Evolutionary conservation across 2,888 invertebrate genomes (phyloP).

Genomic region (Balanococcus diminutus): DNA sequence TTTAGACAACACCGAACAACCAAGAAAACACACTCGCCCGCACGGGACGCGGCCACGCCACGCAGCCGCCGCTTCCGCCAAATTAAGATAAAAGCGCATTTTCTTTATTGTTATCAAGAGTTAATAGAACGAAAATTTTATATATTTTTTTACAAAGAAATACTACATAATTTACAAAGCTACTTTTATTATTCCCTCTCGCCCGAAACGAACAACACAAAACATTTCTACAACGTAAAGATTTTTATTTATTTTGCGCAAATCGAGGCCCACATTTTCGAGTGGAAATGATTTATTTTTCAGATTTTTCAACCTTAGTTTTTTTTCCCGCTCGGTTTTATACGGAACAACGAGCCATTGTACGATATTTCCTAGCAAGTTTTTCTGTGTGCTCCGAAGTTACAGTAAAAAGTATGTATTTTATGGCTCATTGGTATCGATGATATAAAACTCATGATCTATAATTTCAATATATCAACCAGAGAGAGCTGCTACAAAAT

Average conservation of each 20-base stretch:
- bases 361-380: not conserved
- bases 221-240: not conserved
- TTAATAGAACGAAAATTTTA: slow-evolving; percentile 34
- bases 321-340: not conserved
- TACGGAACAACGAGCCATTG: not conserved
- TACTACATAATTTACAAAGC: slow-evolving; percentile 12
- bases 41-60: not conserved
- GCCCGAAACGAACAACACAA: not conserved
- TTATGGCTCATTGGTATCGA: slow-evolving; percentile 2
- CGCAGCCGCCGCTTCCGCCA: not conserved
- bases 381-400: not conserved
- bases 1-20: not conserved
- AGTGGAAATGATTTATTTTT: not conserved
- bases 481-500: not conserved
- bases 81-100: not conserved
- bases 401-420: not conserved
- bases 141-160: not conserved
- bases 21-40: too few relatives aligned
- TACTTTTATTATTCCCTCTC: not conserved
- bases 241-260: slow-evolving; percentile 28
- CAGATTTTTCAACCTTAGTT: slow-evolving; percentile 10
- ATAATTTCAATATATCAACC: not conserved
- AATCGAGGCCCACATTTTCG: not conserved
- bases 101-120: slow-evolving; percentile 8
- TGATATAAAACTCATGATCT: not conserved